Percentiles rank a stretch among this genome's conserved stretches.
phyloP scores from a whole-genome alignment of 2,888 invertebrate species.

The Hemithea aestivaria region DNA sequence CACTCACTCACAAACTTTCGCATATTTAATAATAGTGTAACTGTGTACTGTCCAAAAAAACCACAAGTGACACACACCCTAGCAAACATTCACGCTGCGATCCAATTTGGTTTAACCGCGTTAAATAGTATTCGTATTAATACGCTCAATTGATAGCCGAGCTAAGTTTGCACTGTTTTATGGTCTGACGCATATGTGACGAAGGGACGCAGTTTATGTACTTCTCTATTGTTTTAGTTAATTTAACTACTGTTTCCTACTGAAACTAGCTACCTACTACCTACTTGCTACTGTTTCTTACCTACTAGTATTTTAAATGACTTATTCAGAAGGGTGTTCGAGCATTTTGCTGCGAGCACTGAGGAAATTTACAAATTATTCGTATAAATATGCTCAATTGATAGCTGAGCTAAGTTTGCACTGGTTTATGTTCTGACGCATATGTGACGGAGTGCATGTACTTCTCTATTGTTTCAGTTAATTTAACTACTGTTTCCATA shows the following conservation, averaged over 20 bases:
- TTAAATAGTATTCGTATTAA: conserved; percentile 11
- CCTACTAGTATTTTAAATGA: too few species aligned
- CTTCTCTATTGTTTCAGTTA: conserved; percentile 3
- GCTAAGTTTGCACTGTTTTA: conserved; percentile 15
- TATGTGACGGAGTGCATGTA: conserved; percentile 10
- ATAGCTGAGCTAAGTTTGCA: conserved; percentile 7
- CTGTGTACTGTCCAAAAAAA: conserved; percentile 1
- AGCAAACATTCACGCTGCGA: conserved; percentile 5
- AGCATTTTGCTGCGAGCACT: too few species aligned
- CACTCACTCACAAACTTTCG: too few species aligned
- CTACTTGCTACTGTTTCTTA: too few species aligned
- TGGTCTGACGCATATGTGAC: conserved; percentile 14
- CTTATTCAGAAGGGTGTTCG: too few species aligned
- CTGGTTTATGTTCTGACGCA: conserved; percentile 16
- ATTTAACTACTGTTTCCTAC: conserved; percentile 4
- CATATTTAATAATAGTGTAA: too few species aligned
- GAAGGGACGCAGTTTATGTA: conserved; percentile 7
- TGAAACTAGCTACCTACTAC: too few species aligned
- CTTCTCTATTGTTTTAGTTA: conserved; percentile 4
- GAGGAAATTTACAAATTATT: conserved; percentile 8
- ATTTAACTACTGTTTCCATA: conserved; percentile 6
- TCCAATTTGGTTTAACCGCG: conserved; percentile 15
- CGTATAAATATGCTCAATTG: conserved; percentile 9
- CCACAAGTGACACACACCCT: conserved; percentile 2
- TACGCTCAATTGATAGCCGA: conserved; percentile 3